phyloP scores from a whole-genome alignment of 2,113 vertebrate species.

The Alectura lathami region DNA sequence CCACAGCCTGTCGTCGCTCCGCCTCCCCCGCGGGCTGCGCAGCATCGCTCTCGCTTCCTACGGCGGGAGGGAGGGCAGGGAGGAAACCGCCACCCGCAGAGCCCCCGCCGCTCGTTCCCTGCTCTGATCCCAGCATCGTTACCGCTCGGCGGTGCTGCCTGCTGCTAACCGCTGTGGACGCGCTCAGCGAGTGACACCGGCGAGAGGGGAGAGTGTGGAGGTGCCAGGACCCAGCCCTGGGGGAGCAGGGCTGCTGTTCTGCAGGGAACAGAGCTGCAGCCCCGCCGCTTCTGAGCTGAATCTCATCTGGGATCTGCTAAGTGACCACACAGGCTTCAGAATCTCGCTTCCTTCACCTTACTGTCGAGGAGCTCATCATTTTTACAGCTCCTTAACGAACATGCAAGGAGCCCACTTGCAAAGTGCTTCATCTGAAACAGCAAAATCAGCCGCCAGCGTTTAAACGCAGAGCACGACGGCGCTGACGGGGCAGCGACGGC shows the following conservation, averaged over 20 bases:
- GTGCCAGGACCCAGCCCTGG: background rate
- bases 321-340: background rate
- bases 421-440: slow-evolving; percentile 24
- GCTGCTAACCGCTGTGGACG: background rate
- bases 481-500: too few relatives aligned
- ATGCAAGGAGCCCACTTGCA: slow-evolving; percentile 8
- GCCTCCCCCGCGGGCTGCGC: rapidly evolving
- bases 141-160: background rate
- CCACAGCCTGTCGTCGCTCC: rapidly evolving
- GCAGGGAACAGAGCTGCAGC: background rate
- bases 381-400: background rate
- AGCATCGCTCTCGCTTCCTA: background rate
- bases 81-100: background rate
- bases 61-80: background rate
- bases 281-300: background rate
- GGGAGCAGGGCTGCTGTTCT: background rate
- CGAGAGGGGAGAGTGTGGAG: background rate
- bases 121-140: background rate
- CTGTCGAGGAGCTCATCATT: background rate
- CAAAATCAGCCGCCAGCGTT: background rate
- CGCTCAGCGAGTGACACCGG: background rate
- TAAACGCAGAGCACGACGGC: background rate
- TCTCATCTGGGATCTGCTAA: too few relatives aligned
- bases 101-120: background rate
- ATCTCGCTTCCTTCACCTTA: background rate